Evolutionary conservation across 2,888 invertebrate species (phyloP).

Genomic region (Meteorus cinctellus): DNA sequence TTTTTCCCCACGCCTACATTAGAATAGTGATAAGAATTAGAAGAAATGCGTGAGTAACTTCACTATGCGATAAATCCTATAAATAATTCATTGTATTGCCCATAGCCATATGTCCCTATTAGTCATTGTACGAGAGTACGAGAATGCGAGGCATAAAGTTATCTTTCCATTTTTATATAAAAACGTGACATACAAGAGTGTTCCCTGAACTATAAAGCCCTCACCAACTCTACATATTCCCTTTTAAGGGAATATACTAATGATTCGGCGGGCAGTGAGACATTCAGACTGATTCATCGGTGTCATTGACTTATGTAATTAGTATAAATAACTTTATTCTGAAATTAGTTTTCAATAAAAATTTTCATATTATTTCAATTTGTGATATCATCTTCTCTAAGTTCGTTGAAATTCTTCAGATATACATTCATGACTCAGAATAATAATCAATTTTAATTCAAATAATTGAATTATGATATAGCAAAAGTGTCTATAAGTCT

Average conservation of each 20-base stretch:
- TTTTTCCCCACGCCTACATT: not conserved
- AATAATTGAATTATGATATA: not conserved
- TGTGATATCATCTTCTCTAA: not conserved
- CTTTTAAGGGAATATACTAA: too few relatives aligned
- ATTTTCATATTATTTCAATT: slow-evolving; percentile 34
- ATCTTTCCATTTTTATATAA: not conserved
- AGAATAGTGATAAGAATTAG: not conserved
- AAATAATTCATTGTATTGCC: not conserved
- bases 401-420: not conserved
- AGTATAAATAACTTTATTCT: too few relatives aligned
- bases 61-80: not conserved
- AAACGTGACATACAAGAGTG: not conserved
- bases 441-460: not conserved
- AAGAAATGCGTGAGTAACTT: not conserved
- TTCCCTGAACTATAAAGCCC: too few relatives aligned
- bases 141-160: not conserved
- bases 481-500: not conserved
- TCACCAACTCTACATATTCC: too few relatives aligned
- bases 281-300: too few relatives aligned
- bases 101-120: not conserved
- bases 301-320: too few relatives aligned
- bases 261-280: too few relatives aligned
- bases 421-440: not conserved
- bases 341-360: not conserved
- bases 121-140: not conserved